Conservation (phyloP, 2,113 vertebrate genomes). For the Scolopax mira region DNA sequence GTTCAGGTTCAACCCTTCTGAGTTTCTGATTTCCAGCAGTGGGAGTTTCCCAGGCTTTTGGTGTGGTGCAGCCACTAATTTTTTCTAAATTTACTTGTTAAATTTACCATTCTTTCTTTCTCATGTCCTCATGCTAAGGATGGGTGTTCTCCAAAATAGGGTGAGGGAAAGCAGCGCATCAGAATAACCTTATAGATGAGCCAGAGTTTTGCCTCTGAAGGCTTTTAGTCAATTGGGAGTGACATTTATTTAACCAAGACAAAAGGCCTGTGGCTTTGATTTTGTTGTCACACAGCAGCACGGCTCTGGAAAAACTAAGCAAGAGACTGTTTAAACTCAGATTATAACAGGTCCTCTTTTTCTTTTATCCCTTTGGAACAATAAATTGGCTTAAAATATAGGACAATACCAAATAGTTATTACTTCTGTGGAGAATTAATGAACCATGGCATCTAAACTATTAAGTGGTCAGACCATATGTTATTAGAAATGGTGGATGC, state of each 20-base stretch:
- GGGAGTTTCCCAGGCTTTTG: not conserved
- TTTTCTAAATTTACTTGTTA: not conserved
- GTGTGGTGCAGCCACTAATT: not conserved
- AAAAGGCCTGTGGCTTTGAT: slow-evolving; percentile 17
- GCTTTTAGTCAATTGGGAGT: not conserved
- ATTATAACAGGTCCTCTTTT: slow-evolving; percentile 59
- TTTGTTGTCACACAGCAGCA: not conserved
- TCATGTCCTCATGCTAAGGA: not conserved
- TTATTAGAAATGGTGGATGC: slow-evolving; percentile 59
- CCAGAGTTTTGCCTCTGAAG: not conserved
- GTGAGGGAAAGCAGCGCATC: not conserved
- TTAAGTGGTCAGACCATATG: slow-evolving; percentile 60
- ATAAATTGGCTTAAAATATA: slow-evolving; percentile 72
- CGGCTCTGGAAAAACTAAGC: slow-evolving; percentile 16
- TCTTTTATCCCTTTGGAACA: slow-evolving; percentile 46
- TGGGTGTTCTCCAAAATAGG: not conserved
- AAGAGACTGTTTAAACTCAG: slow-evolving; percentile 37
- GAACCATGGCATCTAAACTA: slow-evolving; percentile 70
- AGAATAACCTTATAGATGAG: not conserved
- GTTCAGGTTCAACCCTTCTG: not conserved
- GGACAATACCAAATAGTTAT: slow-evolving; percentile 69
- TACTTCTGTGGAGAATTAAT: slow-evolving; percentile 74
- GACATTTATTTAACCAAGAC: slow-evolving; percentile 35
- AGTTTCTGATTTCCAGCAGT: not conserved
- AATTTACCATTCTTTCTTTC: not conserved